Evolutionary conservation across 2,797 vertebrate genomes (phyloP), one percentile per base, ranked within the genome.

Genomic region (Alcedo atthis): DNA sequence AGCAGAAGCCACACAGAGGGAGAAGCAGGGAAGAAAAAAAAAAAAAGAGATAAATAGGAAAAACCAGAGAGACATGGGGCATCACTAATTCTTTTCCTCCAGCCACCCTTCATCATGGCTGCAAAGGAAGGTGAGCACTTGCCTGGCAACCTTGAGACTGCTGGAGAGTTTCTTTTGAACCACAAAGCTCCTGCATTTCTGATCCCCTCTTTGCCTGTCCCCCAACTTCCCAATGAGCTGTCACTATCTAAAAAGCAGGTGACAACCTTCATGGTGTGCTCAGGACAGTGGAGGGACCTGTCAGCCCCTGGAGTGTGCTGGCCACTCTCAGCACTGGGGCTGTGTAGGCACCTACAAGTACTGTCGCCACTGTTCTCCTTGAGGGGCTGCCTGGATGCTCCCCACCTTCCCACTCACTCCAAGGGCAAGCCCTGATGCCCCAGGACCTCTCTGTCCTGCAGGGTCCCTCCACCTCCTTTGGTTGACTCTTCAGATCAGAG

Each of bases 241-340:
- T 12, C 30, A 33, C 30, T 59, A 6, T 51, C 64, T 59, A 54
- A 59, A 89, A 73, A 49, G 21, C 49, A 81, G 53, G 24, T 0
- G 0, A 33, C 3, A 25, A 32, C 42, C 46, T 92, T 64, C 0
- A 0, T 46, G 66, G 22, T 21, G 35, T 26, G 46, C 21, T 19
- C 30, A 55, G 51, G 46, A 61, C 17, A 22, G 32, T 0, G 0
- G 26, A 74, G 42, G 42, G 33, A 74, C 57, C 32, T 49, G 48
- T 26, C 25, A 49, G 25, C 48, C 26, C 48, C 48, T 0, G 0
- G 33, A 46, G 21, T 21, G 10, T 0, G 0, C 22, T 30, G 37
- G 26, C 15, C 5, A 18, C 15, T 8, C 63, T 64, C 26, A 70
- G 54, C 64, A n/a, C 43, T 8, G 28, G 5, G 6, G 37, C 37